Percentiles rank a stretch among this genome's conserved stretches.
Conservation (phyloP, 2,888 invertebrate species). For the Acleris laterana region DNA sequence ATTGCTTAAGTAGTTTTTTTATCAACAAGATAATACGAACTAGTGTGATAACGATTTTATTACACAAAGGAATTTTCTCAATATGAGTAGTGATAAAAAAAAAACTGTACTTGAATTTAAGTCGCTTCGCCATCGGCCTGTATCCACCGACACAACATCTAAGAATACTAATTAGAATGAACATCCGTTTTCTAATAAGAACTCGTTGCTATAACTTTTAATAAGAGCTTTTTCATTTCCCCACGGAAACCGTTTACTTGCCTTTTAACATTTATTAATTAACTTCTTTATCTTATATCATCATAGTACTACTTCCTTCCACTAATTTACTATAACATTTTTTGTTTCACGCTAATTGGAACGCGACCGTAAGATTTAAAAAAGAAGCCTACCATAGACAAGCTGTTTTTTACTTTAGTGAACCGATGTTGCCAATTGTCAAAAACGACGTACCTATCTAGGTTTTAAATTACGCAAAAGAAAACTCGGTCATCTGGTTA, state of each 20-base stretch:
- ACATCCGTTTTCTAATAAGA: conserved; percentile 42
- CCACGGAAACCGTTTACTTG: conserved; percentile 47
- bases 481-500: conserved; percentile 75
- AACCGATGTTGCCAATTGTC: not conserved
- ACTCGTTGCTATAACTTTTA: conserved; percentile 52
- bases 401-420: not conserved
- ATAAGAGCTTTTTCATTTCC: conserved; percentile 54
- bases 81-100: conserved; percentile 40
- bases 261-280: conserved; percentile 43
- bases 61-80: conserved; percentile 40
- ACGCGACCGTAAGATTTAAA: conserved; percentile 13
- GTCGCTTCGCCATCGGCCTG: conserved; percentile 3
- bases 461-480: conserved; percentile 70
- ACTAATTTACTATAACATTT: conserved; percentile 8
- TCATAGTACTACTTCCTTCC: conserved; percentile 3
- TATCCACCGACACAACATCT: conserved; percentile 2
- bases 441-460: conserved; percentile 12
- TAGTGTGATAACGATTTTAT: conserved; percentile 34
- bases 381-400: conserved; percentile 9
- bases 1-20: not conserved
- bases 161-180: conserved; percentile 56
- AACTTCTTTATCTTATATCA: conserved; percentile 40
- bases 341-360: conserved; percentile 17
- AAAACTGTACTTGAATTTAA: conserved; percentile 27
- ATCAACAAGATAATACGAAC: conserved; percentile 21